Evolutionary conservation across 2,888 invertebrate genomes (phyloP).

Genomic region (Stomorhina lunata): DNA sequence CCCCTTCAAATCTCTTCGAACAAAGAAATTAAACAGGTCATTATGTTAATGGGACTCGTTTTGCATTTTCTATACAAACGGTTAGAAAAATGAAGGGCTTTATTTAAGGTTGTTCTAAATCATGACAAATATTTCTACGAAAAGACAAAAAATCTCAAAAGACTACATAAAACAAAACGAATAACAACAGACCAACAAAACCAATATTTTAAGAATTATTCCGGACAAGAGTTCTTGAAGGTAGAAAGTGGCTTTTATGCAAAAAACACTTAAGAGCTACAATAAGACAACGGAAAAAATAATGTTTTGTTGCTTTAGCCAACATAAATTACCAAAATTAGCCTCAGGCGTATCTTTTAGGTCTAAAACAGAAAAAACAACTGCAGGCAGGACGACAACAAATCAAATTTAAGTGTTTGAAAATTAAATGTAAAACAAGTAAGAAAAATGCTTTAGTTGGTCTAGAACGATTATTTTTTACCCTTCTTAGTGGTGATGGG

Average conservation of each 20-base stretch:
- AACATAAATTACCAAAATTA: neutral
- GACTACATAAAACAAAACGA: neutral
- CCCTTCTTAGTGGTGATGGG: no score
- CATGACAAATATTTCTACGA: neutral
- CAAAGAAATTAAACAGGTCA: constrained; percentile 8
- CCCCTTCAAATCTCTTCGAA: no score
- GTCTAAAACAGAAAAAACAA: neutral
- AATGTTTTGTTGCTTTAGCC: neutral
- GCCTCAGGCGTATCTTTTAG: neutral
- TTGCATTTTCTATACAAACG: neutral
- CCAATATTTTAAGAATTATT: neutral
- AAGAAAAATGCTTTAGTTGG: no score
- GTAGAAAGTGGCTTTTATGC: constrained; percentile 18
- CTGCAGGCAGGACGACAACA: neutral
- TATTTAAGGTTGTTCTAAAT: no score
- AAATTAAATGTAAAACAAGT: neutral
- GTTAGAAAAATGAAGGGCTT: constrained; percentile 14
- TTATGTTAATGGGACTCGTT: constrained; percentile 11
- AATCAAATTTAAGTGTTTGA: neutral
- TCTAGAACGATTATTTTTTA: neutral
- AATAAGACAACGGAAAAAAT: neutral
- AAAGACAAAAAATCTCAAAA: neutral
- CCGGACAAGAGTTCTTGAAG: neutral
- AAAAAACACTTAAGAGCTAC: neutral
- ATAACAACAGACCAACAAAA: neutral